Evolutionary conservation across 2,113 vertebrate genomes (phyloP), one percentile per base, ranked within the genome.

Genomic region (Edolisoma coerulescens): DNA sequence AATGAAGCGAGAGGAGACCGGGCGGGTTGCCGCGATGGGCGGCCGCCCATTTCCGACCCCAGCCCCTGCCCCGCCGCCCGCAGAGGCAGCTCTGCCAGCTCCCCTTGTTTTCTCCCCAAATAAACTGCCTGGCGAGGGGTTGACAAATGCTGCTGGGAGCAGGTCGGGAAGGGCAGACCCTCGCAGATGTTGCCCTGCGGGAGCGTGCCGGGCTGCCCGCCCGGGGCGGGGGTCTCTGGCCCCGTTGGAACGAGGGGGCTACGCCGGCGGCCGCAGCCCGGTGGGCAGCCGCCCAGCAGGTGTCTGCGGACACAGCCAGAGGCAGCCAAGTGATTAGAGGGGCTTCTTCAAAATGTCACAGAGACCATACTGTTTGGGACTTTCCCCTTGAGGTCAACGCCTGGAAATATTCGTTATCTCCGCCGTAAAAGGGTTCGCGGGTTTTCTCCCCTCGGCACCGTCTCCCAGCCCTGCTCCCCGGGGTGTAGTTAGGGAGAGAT

Each of bases 391-490:
- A 86, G 76, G 68, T 80, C 59, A 54, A 8, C 39, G 45, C 54
- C 63, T 50, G 78, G 70, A 73, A 79, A 83, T 77, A 90, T 91
- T 95, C 95, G 95, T 96, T 96, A 70, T 65, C 54, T 67, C 44
- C 35, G 4, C 70, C 33, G 75, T 47, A 30, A 85, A 82, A 33
- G 27, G 79, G 64, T 67, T 16, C 80, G 57, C 11, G 59, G 63
- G 26, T 79, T 90, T 71, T 37, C 49, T 75, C 12, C 50, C 57
- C 28, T 47, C 33, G 16, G 15, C 32, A 18, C 39, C 4, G 13
- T 54, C 19, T 61, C 59, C 27, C 52, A 75, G 13, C n/a, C 61
- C 27, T 82, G 15, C n/a, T 44, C 68, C 22, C 74, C 6, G 32
- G 44, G n/a, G 11, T 20, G 54, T 24, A n/a, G 53, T n/a, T 39